Percentiles rank a stretch among this genome's conserved stretches.
These are phyloP conservation scores for Borostomias antarcticus DNA, from an alignment of 2,797 vertebrate species.

Conservation along the genomic window DNA sequence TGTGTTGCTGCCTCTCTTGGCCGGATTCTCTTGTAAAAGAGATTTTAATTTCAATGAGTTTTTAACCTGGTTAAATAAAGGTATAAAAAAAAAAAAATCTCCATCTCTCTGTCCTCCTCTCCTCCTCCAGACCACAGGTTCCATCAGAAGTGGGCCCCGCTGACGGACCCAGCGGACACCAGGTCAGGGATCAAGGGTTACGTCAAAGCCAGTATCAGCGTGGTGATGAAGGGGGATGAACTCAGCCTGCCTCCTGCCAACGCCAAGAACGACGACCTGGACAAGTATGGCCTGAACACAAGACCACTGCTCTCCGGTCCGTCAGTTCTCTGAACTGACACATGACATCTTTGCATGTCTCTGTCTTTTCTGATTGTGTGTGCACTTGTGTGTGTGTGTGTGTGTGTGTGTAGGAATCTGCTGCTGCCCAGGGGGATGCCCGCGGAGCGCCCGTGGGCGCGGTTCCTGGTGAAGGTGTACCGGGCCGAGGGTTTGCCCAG, in stretches of 20 bases:
- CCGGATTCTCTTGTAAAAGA: too few species aligned
- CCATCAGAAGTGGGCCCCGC: constrained; percentile 94
- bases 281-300: constrained; percentile 84
- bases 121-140: constrained; percentile 84
- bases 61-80: too few species aligned
- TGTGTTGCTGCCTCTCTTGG: too few species aligned
- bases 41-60: too few species aligned
- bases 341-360: not conserved
- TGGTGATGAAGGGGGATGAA: constrained; percentile 83
- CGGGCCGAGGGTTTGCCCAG: constrained; percentile 87
- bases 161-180: constrained; percentile 89
- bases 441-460: constrained; percentile 89
- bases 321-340: too few species aligned
- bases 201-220: constrained; percentile 86
- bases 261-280: constrained; percentile 81
- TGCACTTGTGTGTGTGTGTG: not conserved
- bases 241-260: constrained; percentile 68
- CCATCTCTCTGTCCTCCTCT: constrained; percentile 8
- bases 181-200: constrained; percentile 88
- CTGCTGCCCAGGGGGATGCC: constrained; percentile 86
- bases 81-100: too few species aligned
- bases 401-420: constrained; percentile 79
- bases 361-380: not conserved
- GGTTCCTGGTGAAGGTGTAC: constrained; percentile 85
- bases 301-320: too few species aligned